phyloP scores from a whole-genome alignment of 2,797 vertebrate genomes.

The Kryptopterus vitreolus region DNA sequence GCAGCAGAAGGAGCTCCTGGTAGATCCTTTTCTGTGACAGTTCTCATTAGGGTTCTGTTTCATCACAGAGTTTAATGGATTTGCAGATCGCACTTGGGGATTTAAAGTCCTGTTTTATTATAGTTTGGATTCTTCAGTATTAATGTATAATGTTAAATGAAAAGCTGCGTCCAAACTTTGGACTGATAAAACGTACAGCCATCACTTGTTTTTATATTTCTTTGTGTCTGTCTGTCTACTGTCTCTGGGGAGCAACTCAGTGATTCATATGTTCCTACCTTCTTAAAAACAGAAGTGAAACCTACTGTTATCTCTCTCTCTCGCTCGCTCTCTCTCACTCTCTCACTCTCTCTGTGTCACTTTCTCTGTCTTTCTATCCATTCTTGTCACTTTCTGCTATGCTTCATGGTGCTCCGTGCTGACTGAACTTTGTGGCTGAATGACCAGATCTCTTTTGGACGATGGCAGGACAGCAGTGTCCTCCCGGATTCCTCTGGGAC shows the following conservation, averaged over 20 bases:
- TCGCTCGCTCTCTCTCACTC: conserved; percentile 43
- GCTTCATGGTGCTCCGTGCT: neutral
- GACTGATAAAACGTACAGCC: too few relatives aligned
- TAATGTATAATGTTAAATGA: too few relatives aligned
- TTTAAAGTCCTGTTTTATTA: too few relatives aligned
- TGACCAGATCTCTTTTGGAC: conserved; percentile 34
- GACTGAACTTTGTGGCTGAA: neutral
- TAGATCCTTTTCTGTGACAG: too few relatives aligned
- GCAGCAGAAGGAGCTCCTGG: too few relatives aligned
- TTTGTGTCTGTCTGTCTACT: neutral
- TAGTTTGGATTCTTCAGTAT: too few relatives aligned
- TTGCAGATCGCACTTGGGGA: too few relatives aligned
- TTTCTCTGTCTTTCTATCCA: conserved; percentile 22
- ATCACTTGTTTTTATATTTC: neutral
- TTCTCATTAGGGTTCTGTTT: too few relatives aligned
- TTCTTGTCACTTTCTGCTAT: conserved; percentile 18
- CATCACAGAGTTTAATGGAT: too few relatives aligned
- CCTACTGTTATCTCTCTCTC: conserved; percentile 31
- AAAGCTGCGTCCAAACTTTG: too few relatives aligned
- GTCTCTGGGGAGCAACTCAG: conserved; percentile 36
- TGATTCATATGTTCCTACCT: conserved; percentile 54
- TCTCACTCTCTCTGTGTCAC: neutral
- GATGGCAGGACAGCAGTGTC: conserved; percentile 75
- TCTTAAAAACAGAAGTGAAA: conserved; percentile 54
- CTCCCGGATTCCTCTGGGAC: conserved; percentile 46